These are phyloP conservation scores for Phataginus tetradactyla DNA, from an alignment of 2,797 vertebrate species.

Conservation along the genomic window DNA sequence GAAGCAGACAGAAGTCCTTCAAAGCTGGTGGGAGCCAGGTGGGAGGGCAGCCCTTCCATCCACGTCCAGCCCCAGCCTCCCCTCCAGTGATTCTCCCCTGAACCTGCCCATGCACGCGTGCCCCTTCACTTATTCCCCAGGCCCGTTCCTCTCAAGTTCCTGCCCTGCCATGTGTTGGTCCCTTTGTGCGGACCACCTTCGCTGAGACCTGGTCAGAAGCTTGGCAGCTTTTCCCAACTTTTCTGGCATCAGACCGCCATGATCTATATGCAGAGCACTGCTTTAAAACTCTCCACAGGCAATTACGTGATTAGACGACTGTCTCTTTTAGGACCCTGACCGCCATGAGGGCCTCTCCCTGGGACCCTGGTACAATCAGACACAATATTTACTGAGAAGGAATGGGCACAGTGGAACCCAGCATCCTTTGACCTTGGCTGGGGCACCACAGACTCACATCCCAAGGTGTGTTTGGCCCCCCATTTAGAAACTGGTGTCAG, in stretches of 20 bases:
- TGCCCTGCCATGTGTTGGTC: background rate
- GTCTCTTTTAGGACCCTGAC: background rate
- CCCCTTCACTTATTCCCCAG: too few species aligned
- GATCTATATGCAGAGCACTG: background rate
- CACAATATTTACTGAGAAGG: background rate
- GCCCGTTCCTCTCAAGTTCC: accelerated
- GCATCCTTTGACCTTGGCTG: background rate
- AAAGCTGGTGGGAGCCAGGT: background rate
- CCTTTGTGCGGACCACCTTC: background rate
- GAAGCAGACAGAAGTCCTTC: background rate
- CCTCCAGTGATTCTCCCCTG: background rate
- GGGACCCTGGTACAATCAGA: background rate
- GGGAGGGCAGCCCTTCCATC: background rate
- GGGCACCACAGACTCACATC: background rate
- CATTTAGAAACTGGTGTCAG: background rate
- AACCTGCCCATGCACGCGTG: too few species aligned
- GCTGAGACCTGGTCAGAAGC: background rate
- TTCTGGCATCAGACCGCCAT: background rate
- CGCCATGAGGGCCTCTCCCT: background rate
- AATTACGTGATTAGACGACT: background rate
- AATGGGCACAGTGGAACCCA: accelerated
- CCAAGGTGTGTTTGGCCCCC: background rate
- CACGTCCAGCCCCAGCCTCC: background rate
- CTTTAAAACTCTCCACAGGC: background rate
- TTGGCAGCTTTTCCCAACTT: background rate